Base-by-base conservation (phyloP, 2,888 invertebrate genomes). In the Chymomyza procnemis region DNA sequence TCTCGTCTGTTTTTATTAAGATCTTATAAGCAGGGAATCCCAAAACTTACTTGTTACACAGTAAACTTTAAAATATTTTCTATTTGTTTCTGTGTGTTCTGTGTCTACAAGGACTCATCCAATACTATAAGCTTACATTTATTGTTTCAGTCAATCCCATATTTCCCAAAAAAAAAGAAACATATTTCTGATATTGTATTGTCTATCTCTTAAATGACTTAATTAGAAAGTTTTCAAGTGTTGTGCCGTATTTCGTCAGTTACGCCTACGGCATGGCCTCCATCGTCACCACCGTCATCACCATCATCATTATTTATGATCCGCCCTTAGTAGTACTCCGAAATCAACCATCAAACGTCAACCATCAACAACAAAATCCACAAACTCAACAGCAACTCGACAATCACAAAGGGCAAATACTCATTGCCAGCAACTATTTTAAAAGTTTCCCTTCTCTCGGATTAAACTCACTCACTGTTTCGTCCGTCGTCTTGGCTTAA, bases 191-290 rank as follows among this genome's bases (percentile, higher is more conserved):
- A 12, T 12, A 41, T 41, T 41, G 2, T 0, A 41, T 18, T 47
- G 19, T 55, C 65, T 61, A 74, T 78, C 71, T 67, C 41, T 56
- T 19, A 65, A 73, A 79, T 76, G 72, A 56, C 76, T 85, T 75
- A 85, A 85, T 83, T 80, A 73, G 70, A 77, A 87, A 83, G 78
- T 82, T 82, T 69, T 66, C 71, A 77, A 77, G 75, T 76, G 67
- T 48, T 63, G 59, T 47, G 30, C 50, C 59, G 66, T 6, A 21
- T 54, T 54, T 21, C 19, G 14, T 21, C 14, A 54, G 54, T 21
- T 18, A 50, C 19, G 54, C 14, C 54, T 21, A 21, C 54, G 18
- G 50, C 16, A 18, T 18, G 16, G 50, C 50, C 19, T 8, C 18
- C 19, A 2, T 16, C 50, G 4, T 18, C n/a, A 8, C 8, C 48